Conservation (phyloP, 92 coral and sea anemone species). For the Epizoanthus illoricatus region DNA sequence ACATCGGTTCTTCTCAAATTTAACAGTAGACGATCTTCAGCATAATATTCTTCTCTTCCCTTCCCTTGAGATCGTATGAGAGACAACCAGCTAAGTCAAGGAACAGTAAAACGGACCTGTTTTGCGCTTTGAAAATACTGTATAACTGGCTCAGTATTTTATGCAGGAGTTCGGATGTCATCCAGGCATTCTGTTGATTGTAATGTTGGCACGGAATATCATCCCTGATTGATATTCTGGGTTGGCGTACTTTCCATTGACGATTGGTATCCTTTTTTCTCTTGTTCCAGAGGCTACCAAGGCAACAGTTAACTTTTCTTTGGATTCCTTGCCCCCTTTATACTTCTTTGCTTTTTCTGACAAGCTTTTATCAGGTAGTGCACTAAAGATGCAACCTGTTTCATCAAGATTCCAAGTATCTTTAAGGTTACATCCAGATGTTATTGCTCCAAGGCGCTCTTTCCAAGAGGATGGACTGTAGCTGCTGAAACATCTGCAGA, state of each 20-base stretch:
- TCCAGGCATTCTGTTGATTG: not conserved
- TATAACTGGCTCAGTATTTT: slow-evolving; percentile 37
- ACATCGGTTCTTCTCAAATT: no score
- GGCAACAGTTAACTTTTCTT: slow-evolving; percentile 51
- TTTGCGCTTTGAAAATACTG: slow-evolving; percentile 36
- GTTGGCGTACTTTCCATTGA: slow-evolving; percentile 42
- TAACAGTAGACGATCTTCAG: no score
- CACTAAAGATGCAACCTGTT: slow-evolving; percentile 32
- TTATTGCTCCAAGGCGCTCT: slow-evolving; percentile 43
- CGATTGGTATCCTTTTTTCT: slow-evolving; percentile 48
- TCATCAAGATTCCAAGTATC: slow-evolving; percentile 40
- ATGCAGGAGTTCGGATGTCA: not conserved
- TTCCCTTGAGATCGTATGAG: slow-evolving; percentile 38
- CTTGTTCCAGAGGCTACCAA: slow-evolving; percentile 45
- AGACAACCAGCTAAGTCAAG: slow-evolving; percentile 52
- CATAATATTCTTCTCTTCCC: no score
- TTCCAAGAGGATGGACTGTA: slow-evolving; percentile 47
- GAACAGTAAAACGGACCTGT: slow-evolving; percentile 35
- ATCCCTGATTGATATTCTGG: not conserved
- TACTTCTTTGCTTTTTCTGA: slow-evolving; percentile 52
- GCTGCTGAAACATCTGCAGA: slow-evolving; percentile 51
- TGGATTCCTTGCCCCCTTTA: slow-evolving; percentile 47
- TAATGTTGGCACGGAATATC: not conserved
- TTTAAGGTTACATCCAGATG: slow-evolving; percentile 39
- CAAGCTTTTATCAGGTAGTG: slow-evolving; percentile 41